These are phyloP conservation scores for Festucalex cinctus DNA, from an alignment of 2,113 vertebrate genomes.

Conservation along the genomic window DNA sequence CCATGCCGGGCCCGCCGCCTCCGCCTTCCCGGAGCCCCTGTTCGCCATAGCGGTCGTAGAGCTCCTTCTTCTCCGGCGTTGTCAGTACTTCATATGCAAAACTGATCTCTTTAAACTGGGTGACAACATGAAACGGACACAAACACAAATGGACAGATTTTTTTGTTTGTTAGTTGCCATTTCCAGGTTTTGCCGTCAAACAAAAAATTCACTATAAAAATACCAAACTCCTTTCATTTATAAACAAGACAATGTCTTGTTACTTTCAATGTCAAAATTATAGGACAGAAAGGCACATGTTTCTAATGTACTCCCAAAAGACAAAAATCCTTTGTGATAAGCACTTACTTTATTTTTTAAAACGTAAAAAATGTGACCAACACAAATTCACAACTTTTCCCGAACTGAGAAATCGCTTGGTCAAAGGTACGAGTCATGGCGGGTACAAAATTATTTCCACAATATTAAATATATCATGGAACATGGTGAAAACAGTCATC, in stretches of 20 bases:
- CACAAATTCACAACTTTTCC: too few species aligned
- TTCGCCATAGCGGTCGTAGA: constrained; percentile 96
- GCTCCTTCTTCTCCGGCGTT: constrained; percentile 93
- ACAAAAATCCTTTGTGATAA: not conserved
- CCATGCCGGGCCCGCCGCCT: constrained; percentile 90
- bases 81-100: constrained; percentile 98
- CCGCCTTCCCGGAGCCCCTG: constrained; percentile 96
- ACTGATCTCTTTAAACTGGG: constrained; percentile 97
- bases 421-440: too few species aligned
- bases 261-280: too few species aligned
- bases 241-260: too few species aligned
- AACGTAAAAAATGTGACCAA: too few species aligned
- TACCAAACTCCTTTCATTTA: too few species aligned
- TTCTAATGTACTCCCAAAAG: not conserved
- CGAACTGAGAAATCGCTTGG: too few species aligned
- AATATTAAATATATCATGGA: too few species aligned
- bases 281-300: not conserved
- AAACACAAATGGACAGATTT: not conserved
- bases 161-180: not conserved
- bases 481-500: too few species aligned
- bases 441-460: too few species aligned
- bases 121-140: not conserved
- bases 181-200: not conserved
- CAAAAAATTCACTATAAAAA: too few species aligned
- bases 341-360: too few species aligned